Evolutionary conservation across 2,113 vertebrate genomes (phyloP).

Genomic region (Melanerpes aurifrons): DNA sequence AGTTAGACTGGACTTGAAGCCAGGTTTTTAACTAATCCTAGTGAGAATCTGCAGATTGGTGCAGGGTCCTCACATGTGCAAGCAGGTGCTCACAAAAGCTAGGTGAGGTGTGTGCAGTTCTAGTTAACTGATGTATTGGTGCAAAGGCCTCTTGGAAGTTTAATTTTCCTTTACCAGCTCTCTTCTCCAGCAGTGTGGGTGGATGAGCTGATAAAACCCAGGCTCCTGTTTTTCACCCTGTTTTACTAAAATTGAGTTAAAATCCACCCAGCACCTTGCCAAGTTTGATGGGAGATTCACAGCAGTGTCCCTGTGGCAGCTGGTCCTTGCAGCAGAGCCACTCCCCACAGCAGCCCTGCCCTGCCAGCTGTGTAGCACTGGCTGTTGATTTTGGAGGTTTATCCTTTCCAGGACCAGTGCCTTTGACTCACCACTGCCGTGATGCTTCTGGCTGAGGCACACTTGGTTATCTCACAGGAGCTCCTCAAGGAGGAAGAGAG

Average conservation of each 20-base stretch:
- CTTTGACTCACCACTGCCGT: constrained; percentile 18
- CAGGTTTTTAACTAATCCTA: constrained; percentile 24
- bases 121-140: neutral
- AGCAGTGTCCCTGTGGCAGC: neutral
- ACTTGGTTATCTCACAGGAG: neutral
- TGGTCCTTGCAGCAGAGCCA: neutral
- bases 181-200: neutral
- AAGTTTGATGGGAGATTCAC: neutral
- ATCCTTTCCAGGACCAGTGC: neutral
- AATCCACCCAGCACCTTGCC: neutral
- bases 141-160: neutral
- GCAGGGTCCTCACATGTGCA: neutral
- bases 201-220: neutral
- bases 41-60: constrained; percentile 4
- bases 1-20: neutral
- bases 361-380: neutral
- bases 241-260: neutral
- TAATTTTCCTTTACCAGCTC: neutral
- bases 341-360: neutral
- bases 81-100: neutral
- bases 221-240: neutral
- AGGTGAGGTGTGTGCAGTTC: neutral
- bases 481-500: neutral
- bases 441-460: constrained; percentile 1
- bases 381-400: constrained; percentile 46